Evolutionary conservation across 2,797 vertebrate genomes (phyloP).

Genomic region (Kryptopterus vitreolus): DNA sequence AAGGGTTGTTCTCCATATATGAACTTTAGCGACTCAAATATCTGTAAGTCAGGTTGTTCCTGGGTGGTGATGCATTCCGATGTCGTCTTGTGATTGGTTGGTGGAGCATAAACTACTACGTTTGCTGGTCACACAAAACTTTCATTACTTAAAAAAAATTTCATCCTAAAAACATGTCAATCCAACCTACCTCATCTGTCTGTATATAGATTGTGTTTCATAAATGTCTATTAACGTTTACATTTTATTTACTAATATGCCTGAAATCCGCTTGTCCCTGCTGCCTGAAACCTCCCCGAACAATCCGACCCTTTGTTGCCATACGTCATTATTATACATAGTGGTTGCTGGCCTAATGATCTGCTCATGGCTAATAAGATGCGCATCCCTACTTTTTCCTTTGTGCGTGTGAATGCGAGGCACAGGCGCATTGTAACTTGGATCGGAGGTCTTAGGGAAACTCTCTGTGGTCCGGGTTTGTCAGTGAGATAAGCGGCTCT

Average conservation of each 20-base stretch:
- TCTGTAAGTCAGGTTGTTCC: no score
- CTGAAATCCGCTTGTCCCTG: not conserved
- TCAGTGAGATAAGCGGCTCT: slow-evolving; percentile 74
- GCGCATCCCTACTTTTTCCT: not conserved
- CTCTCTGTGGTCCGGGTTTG: slow-evolving; percentile 69
- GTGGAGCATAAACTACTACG: no score
- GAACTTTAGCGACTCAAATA: no score
- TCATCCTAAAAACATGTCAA: no score
- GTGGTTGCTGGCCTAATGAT: slow-evolving; percentile 30
- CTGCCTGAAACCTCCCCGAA: not conserved
- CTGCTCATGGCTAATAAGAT: slow-evolving; percentile 15
- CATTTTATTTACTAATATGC: not conserved
- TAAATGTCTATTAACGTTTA: not conserved
- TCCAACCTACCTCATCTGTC: no score
- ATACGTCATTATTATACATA: not conserved
- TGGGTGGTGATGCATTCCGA: no score
- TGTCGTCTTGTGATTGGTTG: no score
- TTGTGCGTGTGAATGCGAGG: slow-evolving; percentile 14
- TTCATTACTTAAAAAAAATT: no score
- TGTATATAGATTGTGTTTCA: not conserved
- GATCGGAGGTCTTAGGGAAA: slow-evolving; percentile 72
- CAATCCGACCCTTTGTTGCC: not conserved
- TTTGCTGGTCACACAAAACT: no score
- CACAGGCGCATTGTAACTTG: slow-evolving; percentile 52
- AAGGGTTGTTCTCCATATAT: no score